Base-by-base conservation (phyloP, 2,888 invertebrate species). In the Cephus spinipes region DNA sequence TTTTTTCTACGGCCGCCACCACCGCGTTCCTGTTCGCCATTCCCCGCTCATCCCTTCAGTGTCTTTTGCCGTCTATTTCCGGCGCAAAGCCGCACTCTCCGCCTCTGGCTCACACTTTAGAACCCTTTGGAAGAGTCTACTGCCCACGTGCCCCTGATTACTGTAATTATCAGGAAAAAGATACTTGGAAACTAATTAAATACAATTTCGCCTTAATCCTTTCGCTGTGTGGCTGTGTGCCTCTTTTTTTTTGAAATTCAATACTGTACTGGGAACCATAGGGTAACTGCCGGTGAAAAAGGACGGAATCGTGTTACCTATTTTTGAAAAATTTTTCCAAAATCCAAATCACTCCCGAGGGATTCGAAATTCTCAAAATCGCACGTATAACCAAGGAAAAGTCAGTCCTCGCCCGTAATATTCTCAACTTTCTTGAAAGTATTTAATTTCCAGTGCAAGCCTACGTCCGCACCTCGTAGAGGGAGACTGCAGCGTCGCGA, bases 141-240 rank as follows among this genome's bases (percentile, higher is more conserved):
- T 81, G 74, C 78, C 78, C 91, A 90, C 91, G 91, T 91, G 91
- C 88, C 90, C 85, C 88, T 89, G 90, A 90, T 91, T 91, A 91
- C 88, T 89, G 88, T 90, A 90, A 90, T 90, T 89, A 88, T 85
- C 83, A 81, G 81, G 84, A 85, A 84, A 83, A 80, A 85, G 84
- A 85, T 73, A 83, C 40, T 40, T 15, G 40, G 40, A 40, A 40
- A 40, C 40, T 40, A 15, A 40, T 40, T 40, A 40, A 40, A 40
- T 15, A 15, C 4, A 40, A 40, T 40, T 40, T 40, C 40, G 40
- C 40, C 40, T 15, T 40, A 40, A 40, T 40, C 40, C 40, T 40
- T 40, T 40, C 40, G 6, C 40, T 40, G 40, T 15, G 15, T 40
- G 40, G 6, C 40, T 15, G 40, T 40, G 40, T 40, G 40, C 4